Evolutionary conservation across 2,113 vertebrate genomes (phyloP), one percentile per base, ranked within the genome.

Genomic region (Drymodes brunneopygia): DNA sequence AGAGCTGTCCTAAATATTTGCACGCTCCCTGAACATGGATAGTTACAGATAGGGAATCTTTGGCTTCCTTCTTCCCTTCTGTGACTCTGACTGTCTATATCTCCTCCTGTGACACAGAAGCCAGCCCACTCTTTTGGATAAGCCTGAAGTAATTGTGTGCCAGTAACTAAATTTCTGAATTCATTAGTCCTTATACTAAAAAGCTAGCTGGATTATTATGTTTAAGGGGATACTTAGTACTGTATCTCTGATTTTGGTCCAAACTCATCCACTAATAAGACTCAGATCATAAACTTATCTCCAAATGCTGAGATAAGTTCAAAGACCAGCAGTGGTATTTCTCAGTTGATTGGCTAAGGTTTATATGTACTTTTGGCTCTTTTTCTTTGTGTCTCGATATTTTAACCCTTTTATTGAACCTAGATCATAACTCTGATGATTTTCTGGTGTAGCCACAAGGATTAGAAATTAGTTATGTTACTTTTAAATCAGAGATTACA

Each of bases 1-100:
- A 90, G 38, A 92, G 21, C 27, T 1, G 1, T 27, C 29, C 31
- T 65, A 60, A 73, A 72, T 45, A 57, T 75, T 27, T 62, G 19
- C 58, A 33, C 0, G 0, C 8, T 73, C 45, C 33, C 33, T 82
- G 53, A 79, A 51, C 51, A 23, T 0, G 3, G 25, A 19, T 60
- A n/a, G 33, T 62, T 86, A 66, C 15, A 64, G 48, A 54, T 2
- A 44, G 31, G 47, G 44, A 71, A 48, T 40, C 51, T 13, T 74
- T 87, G 78, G 33, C 64, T 33, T 42, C 19, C 31, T 60, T 58
- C 33, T 77, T 92, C 20, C 33, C 13, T 83, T 78, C 64, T 33
- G 14, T 27, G 91, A 1, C 35, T 70, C 36, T 45, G 28, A 50
- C 19, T 81, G 42, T 12, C 33, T 88, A 0, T 73, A 64, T 61